Conservation (phyloP, 2,113 vertebrate species). For the Sinocyclocheilus grahami region DNA sequence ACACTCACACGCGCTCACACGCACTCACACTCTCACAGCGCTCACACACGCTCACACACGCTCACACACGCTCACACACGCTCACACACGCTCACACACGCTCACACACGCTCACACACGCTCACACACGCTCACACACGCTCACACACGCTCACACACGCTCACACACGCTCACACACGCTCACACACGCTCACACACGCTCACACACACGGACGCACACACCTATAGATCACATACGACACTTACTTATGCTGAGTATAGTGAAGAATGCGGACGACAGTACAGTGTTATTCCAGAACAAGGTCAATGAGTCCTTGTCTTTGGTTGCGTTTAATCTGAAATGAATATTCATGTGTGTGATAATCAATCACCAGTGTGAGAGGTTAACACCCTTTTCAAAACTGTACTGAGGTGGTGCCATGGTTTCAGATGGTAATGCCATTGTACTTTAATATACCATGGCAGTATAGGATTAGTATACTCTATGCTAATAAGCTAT, state of each 20-base stretch:
- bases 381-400: not conserved
- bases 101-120: too few species aligned
- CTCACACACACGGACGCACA: conserved; percentile 9
- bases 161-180: not conserved
- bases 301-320: conserved; percentile 21
- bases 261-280: not conserved
- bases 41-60: too few species aligned
- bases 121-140: not conserved
- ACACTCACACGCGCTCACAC: too few species aligned
- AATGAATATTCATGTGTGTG: conserved; percentile 14
- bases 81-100: too few species aligned
- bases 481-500: not conserved
- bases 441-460: not conserved
- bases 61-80: too few species aligned
- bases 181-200: not conserved
- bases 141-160: not conserved
- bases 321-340: not conserved
- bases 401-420: not conserved
- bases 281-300: conserved; percentile 13
- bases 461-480: not conserved
- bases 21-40: too few species aligned
- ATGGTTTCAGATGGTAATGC: not conserved
- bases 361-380: conserved; percentile 31
- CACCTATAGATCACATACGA: conserved; percentile 17
- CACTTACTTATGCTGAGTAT: conserved; percentile 23